Evolutionary conservation across 2,888 invertebrate species (phyloP).

Genomic region (Allacma fusca): DNA sequence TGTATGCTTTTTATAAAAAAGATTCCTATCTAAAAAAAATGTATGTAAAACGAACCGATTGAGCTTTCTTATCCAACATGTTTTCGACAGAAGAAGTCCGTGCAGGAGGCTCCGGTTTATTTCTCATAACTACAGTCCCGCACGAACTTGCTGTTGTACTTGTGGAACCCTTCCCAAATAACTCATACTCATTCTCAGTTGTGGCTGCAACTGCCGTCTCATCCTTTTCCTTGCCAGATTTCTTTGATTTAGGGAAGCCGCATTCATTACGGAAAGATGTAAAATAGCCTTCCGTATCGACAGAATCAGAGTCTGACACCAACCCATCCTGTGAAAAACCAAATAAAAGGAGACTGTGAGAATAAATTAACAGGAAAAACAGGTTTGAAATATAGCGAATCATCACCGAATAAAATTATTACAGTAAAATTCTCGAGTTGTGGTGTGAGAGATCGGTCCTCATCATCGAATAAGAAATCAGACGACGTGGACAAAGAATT

Average conservation of each 20-base stretch:
- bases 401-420: slow-evolving; percentile 32
- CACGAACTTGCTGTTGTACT: slow-evolving; percentile 90
- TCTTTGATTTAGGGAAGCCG: slow-evolving; percentile 70
- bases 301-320: slow-evolving; percentile 61
- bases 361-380: not conserved
- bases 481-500: slow-evolving; percentile 58
- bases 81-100: slow-evolving; percentile 53
- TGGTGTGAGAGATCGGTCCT: slow-evolving; percentile 61
- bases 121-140: slow-evolving; percentile 73
- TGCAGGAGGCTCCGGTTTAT: slow-evolving; percentile 59
- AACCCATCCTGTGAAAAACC: slow-evolving; percentile 55
- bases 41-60: not conserved
- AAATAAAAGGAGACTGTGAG: not conserved
- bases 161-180: slow-evolving; percentile 90
- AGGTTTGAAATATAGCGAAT: slow-evolving; percentile 9
- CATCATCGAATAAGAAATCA: slow-evolving; percentile 61
- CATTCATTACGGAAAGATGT: slow-evolving; percentile 98
- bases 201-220: slow-evolving; percentile 64
- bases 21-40: too few relatives aligned
- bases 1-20: not conserved
- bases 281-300: slow-evolving; percentile 95
- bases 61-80: slow-evolving; percentile 44
- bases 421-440: slow-evolving; percentile 61
- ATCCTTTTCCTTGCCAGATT: slow-evolving; percentile 71
- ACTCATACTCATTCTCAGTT: slow-evolving; percentile 87